These are phyloP conservation scores for Bombylius major DNA, from an alignment of 2,888 invertebrate genomes.

Conservation along the genomic window DNA sequence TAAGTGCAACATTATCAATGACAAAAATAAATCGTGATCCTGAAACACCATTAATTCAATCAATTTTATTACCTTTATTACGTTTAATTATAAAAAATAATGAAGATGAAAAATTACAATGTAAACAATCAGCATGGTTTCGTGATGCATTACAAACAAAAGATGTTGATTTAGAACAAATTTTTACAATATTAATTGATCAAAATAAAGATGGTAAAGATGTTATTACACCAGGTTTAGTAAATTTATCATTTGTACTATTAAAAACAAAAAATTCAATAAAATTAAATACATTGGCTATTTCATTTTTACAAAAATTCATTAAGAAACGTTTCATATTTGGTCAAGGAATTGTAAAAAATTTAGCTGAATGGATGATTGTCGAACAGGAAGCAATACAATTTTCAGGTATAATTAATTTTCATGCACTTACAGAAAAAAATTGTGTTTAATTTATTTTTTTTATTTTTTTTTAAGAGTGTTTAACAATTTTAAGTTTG, in stretches of 20 bases:
- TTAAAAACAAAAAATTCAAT: slow-evolving; percentile 33
- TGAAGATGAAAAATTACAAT: slow-evolving; percentile 36
- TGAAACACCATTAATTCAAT: slow-evolving; percentile 26
- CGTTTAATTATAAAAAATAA: slow-evolving; percentile 32
- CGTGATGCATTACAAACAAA: slow-evolving; percentile 31
- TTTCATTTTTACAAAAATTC: slow-evolving; percentile 44
- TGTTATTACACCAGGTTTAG: slow-evolving; percentile 39
- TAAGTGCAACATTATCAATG: slow-evolving; percentile 44
- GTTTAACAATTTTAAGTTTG: slow-evolving; percentile 28
- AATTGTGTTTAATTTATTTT: neutral
- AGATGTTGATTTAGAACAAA: slow-evolving; percentile 25
- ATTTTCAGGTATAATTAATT: slow-evolving; percentile 40
- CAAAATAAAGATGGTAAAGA: slow-evolving; percentile 34
- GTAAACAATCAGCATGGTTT: slow-evolving; percentile 43
- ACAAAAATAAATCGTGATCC: slow-evolving; percentile 33
- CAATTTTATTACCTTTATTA: slow-evolving; percentile 27
- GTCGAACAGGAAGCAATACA: slow-evolving; percentile 42
- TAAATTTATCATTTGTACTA: slow-evolving; percentile 40
- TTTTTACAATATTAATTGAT: slow-evolving; percentile 31
- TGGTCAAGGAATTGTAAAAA: slow-evolving; percentile 42
- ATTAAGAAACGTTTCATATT: slow-evolving; percentile 44
- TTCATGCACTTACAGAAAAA: too few relatives aligned
- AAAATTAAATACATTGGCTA: slow-evolving; percentile 37
- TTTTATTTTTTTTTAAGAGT: slow-evolving; percentile 21
- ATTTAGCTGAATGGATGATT: slow-evolving; percentile 44